Conservation (phyloP, 2,113 vertebrate genomes). For the Phaethornis superciliosus region DNA sequence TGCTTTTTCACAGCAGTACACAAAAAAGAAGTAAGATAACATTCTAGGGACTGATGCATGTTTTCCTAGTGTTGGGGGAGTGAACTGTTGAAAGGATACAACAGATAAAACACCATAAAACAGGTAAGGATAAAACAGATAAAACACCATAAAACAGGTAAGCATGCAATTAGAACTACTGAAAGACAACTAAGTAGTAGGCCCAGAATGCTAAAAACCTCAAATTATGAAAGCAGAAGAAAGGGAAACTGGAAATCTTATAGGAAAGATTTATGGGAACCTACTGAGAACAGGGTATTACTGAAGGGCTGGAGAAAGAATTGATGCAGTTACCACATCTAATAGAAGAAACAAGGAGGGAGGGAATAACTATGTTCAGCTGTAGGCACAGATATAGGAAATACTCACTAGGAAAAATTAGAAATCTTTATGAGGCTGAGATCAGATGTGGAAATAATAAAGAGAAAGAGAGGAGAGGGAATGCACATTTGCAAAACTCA, state of each 20-base stretch:
- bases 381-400: not conserved
- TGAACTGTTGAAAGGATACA: constrained; percentile 29
- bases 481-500: not conserved
- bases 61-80: constrained; percentile 46
- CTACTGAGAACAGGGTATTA: not conserved
- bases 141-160: not conserved
- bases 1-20: constrained; percentile 52
- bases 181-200: constrained; percentile 29
- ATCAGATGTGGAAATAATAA: not conserved
- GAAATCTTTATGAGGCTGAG: not conserved
- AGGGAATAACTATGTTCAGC: not conserved
- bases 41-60: constrained; percentile 6
- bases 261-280: constrained; percentile 35
- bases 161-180: constrained; percentile 54
- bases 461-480: not conserved
- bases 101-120: no score
- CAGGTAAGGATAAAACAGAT: no score
- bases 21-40: constrained; percentile 58
- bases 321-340: not conserved
- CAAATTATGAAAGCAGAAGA: not conserved
- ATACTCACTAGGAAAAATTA: not conserved
- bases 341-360: not conserved
- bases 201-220: constrained; percentile 4
- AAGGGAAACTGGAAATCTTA: constrained; percentile 15
- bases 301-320: not conserved